These are phyloP conservation scores for Lytechinus variegatus DNA, from an alignment of 35 echinoderm and acorn worm species.

Conservation along the genomic window DNA sequence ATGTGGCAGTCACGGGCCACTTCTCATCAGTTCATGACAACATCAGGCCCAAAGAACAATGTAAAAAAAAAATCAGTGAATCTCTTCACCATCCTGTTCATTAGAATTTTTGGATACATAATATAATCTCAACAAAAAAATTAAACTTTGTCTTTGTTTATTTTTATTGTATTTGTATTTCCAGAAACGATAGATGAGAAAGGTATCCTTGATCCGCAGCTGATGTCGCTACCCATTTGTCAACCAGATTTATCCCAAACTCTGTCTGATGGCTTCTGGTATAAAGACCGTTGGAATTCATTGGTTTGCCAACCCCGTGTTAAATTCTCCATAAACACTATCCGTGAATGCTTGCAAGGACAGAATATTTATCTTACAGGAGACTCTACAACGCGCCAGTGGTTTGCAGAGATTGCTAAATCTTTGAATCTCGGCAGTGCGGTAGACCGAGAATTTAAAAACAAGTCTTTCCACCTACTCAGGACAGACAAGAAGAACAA, in stretches of 20 bases:
- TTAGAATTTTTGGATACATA: too few relatives aligned
- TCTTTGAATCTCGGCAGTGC: neutral
- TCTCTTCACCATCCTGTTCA: too few relatives aligned
- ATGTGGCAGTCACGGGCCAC: too few relatives aligned
- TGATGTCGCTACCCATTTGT: conserved; percentile 28
- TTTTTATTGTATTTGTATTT: neutral
- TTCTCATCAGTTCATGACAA: too few relatives aligned
- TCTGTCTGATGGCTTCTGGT: conserved; percentile 62
- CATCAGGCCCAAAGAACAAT: too few relatives aligned
- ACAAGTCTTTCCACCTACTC: conserved; percentile 28
- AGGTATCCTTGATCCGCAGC: neutral
- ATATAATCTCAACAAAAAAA: too few relatives aligned
- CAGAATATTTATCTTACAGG: conserved; percentile 51
- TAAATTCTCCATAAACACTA: neutral
- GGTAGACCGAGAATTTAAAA: neutral
- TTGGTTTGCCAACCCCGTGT: conserved; percentile 43
- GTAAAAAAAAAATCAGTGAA: too few relatives aligned
- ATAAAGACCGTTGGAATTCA: conserved; percentile 54
- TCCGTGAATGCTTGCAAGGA: conserved; percentile 40
- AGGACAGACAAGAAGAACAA: neutral
- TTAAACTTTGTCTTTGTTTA: too few relatives aligned
- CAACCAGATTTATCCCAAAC: conserved; percentile 19
- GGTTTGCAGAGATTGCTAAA: conserved; percentile 39
- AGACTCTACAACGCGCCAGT: conserved; percentile 67
- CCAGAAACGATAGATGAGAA: neutral